Evolutionary conservation across 2,797 vertebrate genomes (phyloP).

Genomic region (Rhabdophis nuchalis): DNA sequence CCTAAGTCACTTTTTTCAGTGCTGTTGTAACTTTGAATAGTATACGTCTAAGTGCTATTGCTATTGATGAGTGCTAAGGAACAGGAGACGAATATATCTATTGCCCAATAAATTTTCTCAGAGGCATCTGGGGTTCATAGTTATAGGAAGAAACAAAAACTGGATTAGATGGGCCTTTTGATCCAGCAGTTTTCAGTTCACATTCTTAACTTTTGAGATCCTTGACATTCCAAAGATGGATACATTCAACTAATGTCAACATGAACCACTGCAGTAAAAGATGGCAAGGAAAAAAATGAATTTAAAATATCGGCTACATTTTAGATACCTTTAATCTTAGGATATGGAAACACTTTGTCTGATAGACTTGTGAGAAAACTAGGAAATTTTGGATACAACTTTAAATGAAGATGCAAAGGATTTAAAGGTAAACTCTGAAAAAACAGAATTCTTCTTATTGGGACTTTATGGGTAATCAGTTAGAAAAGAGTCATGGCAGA

Average conservation of each 20-base stretch:
- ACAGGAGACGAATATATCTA: neutral
- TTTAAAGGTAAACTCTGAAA: neutral
- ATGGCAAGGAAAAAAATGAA: neutral
- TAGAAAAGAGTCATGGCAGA: neutral
- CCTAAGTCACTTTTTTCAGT: too few species aligned
- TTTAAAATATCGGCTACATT: neutral
- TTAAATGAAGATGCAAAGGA: neutral
- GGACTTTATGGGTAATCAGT: neutral
- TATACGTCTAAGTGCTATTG: neutral
- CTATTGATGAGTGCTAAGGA: neutral
- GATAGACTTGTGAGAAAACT: neutral
- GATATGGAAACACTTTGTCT: neutral
- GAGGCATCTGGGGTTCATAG: neutral
- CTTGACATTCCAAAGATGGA: neutral
- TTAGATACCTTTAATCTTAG: neutral
- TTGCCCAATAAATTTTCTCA: neutral
- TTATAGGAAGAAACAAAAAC: neutral
- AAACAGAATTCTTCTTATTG: neutral
- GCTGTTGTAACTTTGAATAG: too few species aligned
- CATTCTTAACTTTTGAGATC: neutral
- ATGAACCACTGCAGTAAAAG: neutral
- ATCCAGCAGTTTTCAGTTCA: neutral
- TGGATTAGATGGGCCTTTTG: neutral
- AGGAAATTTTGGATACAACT: neutral
- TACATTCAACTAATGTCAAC: neutral